Evolutionary conservation across 2,888 invertebrate species (phyloP), one percentile per base, ranked within the genome.

Genomic region (Pycnomerus fuliginosus): DNA sequence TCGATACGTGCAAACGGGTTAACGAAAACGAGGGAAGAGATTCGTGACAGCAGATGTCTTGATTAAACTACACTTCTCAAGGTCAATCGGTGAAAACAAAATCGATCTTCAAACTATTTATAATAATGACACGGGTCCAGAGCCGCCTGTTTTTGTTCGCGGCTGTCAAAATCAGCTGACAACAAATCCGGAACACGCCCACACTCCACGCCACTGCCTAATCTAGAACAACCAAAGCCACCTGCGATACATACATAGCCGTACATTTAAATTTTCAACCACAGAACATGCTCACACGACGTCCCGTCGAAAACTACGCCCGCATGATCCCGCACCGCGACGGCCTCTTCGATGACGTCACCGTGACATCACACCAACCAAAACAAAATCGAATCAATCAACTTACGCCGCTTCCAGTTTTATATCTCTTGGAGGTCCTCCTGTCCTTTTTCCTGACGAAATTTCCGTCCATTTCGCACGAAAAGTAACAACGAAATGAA

Each of bases 231-330:
- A 43, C 8, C 27, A 36, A 16, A 30, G n/a, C 10, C 14, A 32
- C 24, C 25, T 8, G 8, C 20, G 20, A 30, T 48, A 48, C 39
- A 35, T 46, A 46, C 46, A 42, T 46, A 46, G 16, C 22, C 37
- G 10, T 46, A 46, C 46, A 46, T 46, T 16, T 36, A 27, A 46
- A 33, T 39, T 27, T 3, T n/a, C 36, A 36, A 29, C 36, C 20
- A 37, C 13, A 44, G 15, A 38, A 5, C 42, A 28, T 29, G 30
- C 15, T 20, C 35, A 29, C 16, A 32, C 38, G 24, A 50, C 37
- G 29, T 49, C 48, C 42, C 39, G 49, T 49, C 35, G 38, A 39
- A 32, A 30, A 48, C 47, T 42, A 45, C 38, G 32, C 45, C 32
- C 24, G 37, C 8, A 33, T 11, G 16, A 23, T 10, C n/a, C 12